Conservation (phyloP, 2,888 invertebrate species). For the Rotaria macrura region DNA sequence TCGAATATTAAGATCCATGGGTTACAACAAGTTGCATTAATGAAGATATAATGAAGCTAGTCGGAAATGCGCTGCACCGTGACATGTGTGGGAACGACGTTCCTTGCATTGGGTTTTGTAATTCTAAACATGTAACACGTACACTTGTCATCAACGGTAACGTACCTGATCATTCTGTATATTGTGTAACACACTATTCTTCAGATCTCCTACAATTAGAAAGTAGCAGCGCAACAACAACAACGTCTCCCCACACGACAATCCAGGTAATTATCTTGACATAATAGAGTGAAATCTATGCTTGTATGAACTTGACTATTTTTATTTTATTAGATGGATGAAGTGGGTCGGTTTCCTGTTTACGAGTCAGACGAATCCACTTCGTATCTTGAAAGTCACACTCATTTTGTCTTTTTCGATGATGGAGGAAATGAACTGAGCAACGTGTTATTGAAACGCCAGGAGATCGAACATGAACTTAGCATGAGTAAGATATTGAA, state of each 20-base stretch:
- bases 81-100: background rate
- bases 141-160: background rate
- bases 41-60: background rate
- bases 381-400: no score
- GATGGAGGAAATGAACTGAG: constrained; percentile 39
- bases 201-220: background rate
- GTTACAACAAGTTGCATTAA: background rate
- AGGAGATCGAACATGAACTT: constrained; percentile 13
- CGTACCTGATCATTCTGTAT: background rate
- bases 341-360: background rate
- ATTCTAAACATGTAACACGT: background rate
- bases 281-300: background rate
- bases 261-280: background rate
- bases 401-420: constrained; percentile 50
- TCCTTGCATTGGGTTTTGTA: background rate
- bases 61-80: background rate
- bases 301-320: background rate
- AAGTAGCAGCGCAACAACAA: background rate
- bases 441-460: constrained; percentile 40
- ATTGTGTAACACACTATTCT: background rate
- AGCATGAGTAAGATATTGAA: background rate
- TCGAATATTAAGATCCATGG: background rate
- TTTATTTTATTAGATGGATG: background rate
- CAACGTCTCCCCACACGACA: background rate
- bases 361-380: no score